These are phyloP conservation scores for Cosmia pyralina DNA, from an alignment of 2,888 invertebrate species.

Conservation along the genomic window DNA sequence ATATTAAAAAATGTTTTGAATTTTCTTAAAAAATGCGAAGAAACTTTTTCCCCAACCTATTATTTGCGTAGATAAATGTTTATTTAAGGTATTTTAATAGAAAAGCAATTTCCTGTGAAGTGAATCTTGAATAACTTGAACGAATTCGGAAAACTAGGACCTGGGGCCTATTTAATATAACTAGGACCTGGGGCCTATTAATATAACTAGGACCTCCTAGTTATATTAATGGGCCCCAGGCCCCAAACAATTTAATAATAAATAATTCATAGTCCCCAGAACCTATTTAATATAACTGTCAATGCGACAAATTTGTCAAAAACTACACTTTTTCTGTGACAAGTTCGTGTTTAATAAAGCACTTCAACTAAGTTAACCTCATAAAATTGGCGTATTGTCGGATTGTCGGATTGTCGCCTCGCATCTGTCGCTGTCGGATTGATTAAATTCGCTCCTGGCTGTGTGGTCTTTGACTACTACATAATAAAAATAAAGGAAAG, in stretches of 20 bases:
- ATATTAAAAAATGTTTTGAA: too few species aligned
- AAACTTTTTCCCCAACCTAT: too few species aligned
- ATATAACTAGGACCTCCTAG: too few species aligned
- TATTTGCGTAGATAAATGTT: slow-evolving; percentile 18
- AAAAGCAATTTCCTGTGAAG: slow-evolving; percentile 9
- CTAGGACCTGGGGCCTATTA: too few species aligned
- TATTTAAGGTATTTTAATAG: slow-evolving; percentile 18
- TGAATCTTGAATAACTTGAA: slow-evolving; percentile 1
- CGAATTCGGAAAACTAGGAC: background rate
- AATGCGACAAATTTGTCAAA: too few species aligned
- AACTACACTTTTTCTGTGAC: background rate
- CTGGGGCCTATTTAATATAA: background rate
- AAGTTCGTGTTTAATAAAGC: background rate
- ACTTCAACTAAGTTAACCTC: too few species aligned
- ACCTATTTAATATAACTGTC: too few species aligned
- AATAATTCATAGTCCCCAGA: too few species aligned
- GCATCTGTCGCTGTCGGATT: background rate
- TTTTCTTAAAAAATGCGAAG: too few species aligned
- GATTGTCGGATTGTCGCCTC: background rate
- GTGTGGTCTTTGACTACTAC: background rate
- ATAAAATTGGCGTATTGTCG: background rate
- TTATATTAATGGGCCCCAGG: too few species aligned
- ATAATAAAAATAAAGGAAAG: background rate
- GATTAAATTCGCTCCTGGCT: background rate
- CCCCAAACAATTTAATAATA: too few species aligned